Evolutionary conservation across 2,113 vertebrate genomes (phyloP).

Genomic region (Aphelocoma coerulescens): DNA sequence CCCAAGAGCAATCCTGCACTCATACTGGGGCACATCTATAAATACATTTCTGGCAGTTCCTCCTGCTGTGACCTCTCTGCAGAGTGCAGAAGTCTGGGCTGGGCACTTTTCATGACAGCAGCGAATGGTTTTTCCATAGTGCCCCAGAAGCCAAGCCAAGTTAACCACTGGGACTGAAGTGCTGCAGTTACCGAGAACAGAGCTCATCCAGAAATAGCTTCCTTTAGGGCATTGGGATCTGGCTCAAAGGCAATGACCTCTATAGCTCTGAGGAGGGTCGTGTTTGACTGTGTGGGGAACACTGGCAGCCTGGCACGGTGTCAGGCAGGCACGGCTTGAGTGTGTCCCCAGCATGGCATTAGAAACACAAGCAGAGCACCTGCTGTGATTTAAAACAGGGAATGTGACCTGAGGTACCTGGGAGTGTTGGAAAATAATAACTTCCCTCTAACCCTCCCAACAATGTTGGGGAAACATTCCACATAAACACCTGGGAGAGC

Average conservation of each 20-base stretch:
- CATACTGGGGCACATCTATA: too few species aligned
- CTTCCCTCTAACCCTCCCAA: background rate
- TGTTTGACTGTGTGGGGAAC: background rate
- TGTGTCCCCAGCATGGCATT: accelerated
- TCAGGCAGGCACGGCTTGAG: background rate
- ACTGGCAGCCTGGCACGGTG: background rate
- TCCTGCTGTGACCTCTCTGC: background rate
- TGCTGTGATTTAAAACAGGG: background rate
- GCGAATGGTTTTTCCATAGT: background rate
- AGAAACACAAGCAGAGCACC: background rate
- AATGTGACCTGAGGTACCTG: background rate
- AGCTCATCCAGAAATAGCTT: background rate
- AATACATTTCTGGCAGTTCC: too few species aligned
- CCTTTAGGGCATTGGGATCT: background rate
- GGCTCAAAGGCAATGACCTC: background rate
- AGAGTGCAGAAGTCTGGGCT: background rate
- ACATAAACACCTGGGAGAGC: background rate
- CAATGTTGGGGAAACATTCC: background rate
- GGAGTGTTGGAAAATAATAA: background rate
- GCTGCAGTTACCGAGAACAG: background rate
- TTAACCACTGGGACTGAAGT: background rate
- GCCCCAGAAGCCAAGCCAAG: background rate
- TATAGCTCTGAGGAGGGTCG: background rate
- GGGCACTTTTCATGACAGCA: background rate
- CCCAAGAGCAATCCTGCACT: too few species aligned